These are phyloP conservation scores for Sciurus carolinensis DNA, from an alignment of 2,797 vertebrate species.

Conservation along the genomic window DNA sequence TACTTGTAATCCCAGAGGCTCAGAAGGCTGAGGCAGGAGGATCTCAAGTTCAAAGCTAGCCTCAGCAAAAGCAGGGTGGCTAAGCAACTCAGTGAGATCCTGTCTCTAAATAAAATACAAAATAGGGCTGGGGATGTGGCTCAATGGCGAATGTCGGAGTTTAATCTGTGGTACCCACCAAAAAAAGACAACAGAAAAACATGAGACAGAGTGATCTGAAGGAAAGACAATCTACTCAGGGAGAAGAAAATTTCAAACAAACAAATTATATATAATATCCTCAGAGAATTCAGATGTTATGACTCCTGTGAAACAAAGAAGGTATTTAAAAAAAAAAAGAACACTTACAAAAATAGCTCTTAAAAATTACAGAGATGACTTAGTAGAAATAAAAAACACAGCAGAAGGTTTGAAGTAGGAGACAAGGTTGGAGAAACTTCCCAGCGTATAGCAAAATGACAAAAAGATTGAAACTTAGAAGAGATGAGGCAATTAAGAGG, in stretches of 20 bases:
- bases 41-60: too few relatives aligned
- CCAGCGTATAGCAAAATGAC: conserved; percentile 16
- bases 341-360: neutral
- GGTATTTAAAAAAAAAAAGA: neutral
- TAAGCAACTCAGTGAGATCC: too few relatives aligned
- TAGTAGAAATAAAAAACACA: conserved; percentile 25
- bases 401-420: neutral
- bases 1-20: too few relatives aligned
- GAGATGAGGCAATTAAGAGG: neutral
- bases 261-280: conserved; percentile 27
- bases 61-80: too few relatives aligned
- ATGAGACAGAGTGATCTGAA: neutral
- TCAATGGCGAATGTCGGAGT: too few relatives aligned
- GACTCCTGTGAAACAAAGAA: conserved; percentile 11
- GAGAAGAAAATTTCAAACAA: conserved; percentile 42
- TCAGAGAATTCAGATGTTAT: conserved; percentile 37
- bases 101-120: too few relatives aligned
- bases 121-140: too few relatives aligned
- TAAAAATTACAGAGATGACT: neutral
- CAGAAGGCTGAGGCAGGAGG: too few relatives aligned
- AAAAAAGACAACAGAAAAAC: conserved; percentile 5
- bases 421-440: conserved; percentile 16
- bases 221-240: neutral
- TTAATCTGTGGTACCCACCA: too few relatives aligned
- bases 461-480: conserved; percentile 25